Percentiles rank a stretch among this genome's conserved stretches.
phyloP scores from a whole-genome alignment of 1,140 invertebrate species.

The Aphis gossypii region DNA sequence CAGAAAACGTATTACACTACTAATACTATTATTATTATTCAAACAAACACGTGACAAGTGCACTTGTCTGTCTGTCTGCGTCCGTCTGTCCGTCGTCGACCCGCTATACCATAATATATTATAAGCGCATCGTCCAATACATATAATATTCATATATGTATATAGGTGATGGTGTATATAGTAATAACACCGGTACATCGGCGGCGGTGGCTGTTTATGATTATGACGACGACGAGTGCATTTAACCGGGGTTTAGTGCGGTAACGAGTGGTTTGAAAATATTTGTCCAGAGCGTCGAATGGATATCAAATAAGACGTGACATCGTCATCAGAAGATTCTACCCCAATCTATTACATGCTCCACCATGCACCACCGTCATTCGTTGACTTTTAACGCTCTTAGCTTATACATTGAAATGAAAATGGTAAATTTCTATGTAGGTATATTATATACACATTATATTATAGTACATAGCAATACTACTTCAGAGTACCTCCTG shows the following conservation, averaged over 20 bases:
- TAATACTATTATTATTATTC: slow-evolving; percentile 39
- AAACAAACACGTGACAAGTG: slow-evolving; percentile 43
- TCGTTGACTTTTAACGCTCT: background rate
- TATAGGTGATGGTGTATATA: background rate
- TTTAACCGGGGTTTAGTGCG: slow-evolving; percentile 25
- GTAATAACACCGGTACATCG: background rate
- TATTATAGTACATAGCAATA: no score
- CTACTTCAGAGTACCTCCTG: no score
- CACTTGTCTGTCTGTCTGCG: slow-evolving; percentile 15
- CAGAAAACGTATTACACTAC: background rate
- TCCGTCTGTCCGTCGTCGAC: background rate
- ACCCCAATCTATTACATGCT: background rate
- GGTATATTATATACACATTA: no score
- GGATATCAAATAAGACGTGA: slow-evolving; percentile 2
- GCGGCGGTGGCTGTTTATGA: background rate
- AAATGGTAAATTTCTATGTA: background rate
- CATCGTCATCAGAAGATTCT: background rate
- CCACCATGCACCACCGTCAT: no score
- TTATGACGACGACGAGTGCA: slow-evolving; percentile 6
- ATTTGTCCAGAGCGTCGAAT: slow-evolving; percentile 40
- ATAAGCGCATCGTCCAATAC: background rate
- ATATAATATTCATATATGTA: background rate
- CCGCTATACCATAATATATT: background rate
- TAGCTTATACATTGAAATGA: background rate
- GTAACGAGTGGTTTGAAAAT: slow-evolving; percentile 52